Evolutionary conservation across 2,888 invertebrate genomes (phyloP), one percentile per base, ranked within the genome.

Genomic region (Andrena bicolor): DNA sequence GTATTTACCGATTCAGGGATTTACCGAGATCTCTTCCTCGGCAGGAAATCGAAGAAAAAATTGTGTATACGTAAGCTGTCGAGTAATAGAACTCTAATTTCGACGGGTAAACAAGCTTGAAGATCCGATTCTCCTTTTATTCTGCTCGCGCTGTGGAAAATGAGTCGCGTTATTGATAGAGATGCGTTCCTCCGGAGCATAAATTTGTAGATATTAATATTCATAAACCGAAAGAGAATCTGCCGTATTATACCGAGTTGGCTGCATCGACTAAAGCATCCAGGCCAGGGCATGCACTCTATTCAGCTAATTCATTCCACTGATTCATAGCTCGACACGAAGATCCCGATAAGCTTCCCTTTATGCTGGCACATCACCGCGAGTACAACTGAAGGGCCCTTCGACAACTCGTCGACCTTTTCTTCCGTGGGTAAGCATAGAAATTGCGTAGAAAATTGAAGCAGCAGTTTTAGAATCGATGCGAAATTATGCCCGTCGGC

Each of bases 401-500:
- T 56, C 65, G 71, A 61, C 30, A 20, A 32, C 8, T 20, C 66
- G 64, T 49, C 41, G 71, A 78, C 71, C 53, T 60, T 71, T 53
- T 51, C 65, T 41, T 71, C 35, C 35, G 64, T n/a, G 61, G 10
- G 13, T 20, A 48, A 58, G 61, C 58, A 28, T 32, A 72, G 74
- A 78, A 79, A 80, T 79, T 61, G 53, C 35, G 41, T 30, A 10
- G 53, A 56, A 56, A 72, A 78, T n/a, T 13, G 63, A 16, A 49
- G 53, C 66, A 63, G 28, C 56, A 35, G 56, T 72, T 68, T 68
- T 48, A 63, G 79, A 80, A 72, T 30, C 16, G 30, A 32, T 26
- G 28, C 23, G 20, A 68, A 80, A 80, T 80, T 72, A 63, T 79
- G 56, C 56, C 61, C 32, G 41, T 68, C 61, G 51, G 70, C 70